A percentile compares a stretch with the other conserved stretches of the same genome.
Evolutionary conservation across 2,888 invertebrate species (phyloP).

Genomic region (Eilema sororculum): DNA sequence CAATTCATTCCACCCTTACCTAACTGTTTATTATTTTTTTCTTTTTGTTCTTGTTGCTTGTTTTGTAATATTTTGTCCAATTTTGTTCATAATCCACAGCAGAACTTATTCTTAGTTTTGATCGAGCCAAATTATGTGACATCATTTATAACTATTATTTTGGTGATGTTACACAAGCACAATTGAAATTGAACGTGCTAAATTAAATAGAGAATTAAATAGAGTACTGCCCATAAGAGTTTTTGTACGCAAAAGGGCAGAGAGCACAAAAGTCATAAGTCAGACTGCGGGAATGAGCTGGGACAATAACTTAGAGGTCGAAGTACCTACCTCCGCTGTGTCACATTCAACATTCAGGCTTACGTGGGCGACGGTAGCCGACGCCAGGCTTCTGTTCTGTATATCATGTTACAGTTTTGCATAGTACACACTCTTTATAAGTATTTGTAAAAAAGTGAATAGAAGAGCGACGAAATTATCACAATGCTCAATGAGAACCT

Average conservation of each 20-base stretch:
- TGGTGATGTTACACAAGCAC: not conserved
- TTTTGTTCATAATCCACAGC: not conserved
- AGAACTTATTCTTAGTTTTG: not conserved
- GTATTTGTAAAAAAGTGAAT: not conserved
- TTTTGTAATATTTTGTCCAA: too few species aligned
- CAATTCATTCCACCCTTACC: too few species aligned
- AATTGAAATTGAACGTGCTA: not conserved
- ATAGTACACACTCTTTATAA: slow-evolving; percentile 19
- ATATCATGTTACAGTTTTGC: slow-evolving; percentile 45
- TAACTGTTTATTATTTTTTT: too few species aligned
- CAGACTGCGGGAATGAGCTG: slow-evolving; percentile 35
- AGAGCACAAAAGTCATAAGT: slow-evolving; percentile 49
- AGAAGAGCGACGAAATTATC: not conserved
- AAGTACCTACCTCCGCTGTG: slow-evolving; percentile 27
- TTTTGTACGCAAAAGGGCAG: slow-evolving; percentile 58
- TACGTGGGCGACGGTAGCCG: slow-evolving; percentile 50
- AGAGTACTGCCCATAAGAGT: slow-evolving; percentile 24
- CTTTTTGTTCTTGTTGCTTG: too few species aligned
- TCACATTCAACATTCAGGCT: slow-evolving; percentile 33
- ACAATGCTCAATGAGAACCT: not conserved
- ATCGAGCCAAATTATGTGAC: not conserved
- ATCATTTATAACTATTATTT: not conserved
- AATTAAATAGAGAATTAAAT: not conserved
- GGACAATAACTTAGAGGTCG: slow-evolving; percentile 48
- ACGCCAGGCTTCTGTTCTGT: slow-evolving; percentile 26